Conservation (phyloP, 2,797 vertebrate species). For the Heterohyrax brucei region DNA sequence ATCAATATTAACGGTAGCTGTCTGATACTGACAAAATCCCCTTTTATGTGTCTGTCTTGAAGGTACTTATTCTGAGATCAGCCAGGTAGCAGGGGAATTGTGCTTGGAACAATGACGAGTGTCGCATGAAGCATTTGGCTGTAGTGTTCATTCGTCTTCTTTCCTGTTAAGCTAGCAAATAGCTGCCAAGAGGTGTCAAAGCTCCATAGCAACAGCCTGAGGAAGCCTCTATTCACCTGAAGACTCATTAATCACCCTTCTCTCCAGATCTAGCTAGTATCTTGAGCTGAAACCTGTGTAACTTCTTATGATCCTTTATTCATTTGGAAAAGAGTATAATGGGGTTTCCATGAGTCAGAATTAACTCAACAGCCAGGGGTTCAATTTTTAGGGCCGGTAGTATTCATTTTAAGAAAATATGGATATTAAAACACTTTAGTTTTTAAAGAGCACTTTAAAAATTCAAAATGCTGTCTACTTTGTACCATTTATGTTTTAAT, state of each 20-base stretch:
- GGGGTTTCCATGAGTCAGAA: background rate
- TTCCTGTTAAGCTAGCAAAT: constrained; percentile 82
- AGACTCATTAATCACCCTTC: constrained; percentile 80
- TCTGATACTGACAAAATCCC: constrained; percentile 69
- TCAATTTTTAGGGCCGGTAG: no score
- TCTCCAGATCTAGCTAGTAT: constrained; percentile 22
- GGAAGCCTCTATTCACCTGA: constrained; percentile 82
- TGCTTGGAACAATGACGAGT: constrained; percentile 77
- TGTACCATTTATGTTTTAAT: constrained; percentile 44
- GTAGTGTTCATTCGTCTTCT: constrained; percentile 78
- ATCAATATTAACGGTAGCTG: constrained; percentile 67
- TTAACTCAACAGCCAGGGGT: background rate
- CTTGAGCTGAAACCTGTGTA: background rate
- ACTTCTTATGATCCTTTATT: constrained; percentile 40
- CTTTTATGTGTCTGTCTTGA: constrained; percentile 31
- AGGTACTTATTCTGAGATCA: constrained; percentile 82
- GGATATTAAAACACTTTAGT: constrained; percentile 11
- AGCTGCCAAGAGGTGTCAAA: constrained; percentile 80
- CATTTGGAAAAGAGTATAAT: constrained; percentile 16
- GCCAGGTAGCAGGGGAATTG: constrained; percentile 77
- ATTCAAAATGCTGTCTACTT: background rate
- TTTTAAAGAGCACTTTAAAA: background rate
- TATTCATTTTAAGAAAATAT: background rate
- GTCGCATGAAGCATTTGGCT: constrained; percentile 76
- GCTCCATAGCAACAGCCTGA: constrained; percentile 84